Evolutionary conservation across 2,113 vertebrate genomes (phyloP).

Genomic region (Xiphophorus maculatus): DNA sequence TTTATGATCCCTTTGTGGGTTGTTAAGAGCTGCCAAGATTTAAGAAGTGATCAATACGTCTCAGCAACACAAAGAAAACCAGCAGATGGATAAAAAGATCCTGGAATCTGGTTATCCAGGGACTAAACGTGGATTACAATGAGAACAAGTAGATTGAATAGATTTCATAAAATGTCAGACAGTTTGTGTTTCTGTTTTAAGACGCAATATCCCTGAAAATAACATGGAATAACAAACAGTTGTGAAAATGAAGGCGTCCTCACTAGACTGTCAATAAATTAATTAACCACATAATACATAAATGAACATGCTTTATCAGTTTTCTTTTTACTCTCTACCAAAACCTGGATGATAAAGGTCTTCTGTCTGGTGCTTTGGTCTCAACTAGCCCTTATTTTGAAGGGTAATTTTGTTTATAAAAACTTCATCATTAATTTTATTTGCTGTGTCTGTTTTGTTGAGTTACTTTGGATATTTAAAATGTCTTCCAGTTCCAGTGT

Average conservation of each 20-base stretch:
- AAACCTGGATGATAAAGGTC: too few species aligned
- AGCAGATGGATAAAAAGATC: neutral
- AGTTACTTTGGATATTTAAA: too few species aligned
- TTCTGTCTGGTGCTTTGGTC: too few species aligned
- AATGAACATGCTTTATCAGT: too few species aligned
- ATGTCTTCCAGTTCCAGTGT: too few species aligned
- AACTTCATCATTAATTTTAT: too few species aligned
- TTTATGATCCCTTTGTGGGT: neutral
- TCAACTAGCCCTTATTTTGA: too few species aligned
- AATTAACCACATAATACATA: too few species aligned
- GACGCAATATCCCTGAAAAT: neutral
- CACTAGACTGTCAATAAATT: too few species aligned
- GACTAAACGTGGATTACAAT: neutral
- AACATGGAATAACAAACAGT: neutral
- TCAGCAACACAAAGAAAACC: neutral
- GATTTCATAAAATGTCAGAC: neutral
- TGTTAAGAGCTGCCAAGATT: neutral
- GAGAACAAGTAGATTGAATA: neutral
- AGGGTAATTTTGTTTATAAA: too few species aligned
- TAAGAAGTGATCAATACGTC: neutral
- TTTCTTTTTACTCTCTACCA: too few species aligned
- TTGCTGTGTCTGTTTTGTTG: too few species aligned
- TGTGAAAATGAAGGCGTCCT: neutral
- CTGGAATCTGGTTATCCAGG: neutral
- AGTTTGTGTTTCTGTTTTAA: neutral